These are phyloP conservation scores for Chloebia gouldiae DNA, from an alignment of 2,113 vertebrate genomes.

Conservation along the genomic window DNA sequence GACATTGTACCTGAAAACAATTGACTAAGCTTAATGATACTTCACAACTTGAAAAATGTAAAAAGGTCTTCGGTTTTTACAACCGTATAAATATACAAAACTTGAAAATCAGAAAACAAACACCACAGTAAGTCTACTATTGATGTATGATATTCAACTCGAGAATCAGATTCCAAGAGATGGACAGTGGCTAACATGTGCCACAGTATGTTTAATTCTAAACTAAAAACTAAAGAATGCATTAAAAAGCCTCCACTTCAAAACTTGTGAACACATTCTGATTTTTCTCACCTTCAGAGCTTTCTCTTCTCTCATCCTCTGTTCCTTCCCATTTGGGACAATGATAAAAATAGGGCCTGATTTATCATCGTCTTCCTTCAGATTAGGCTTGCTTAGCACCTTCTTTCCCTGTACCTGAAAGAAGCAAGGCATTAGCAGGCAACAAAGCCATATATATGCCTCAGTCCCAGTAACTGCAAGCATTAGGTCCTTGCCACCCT, in stretches of 20 bases:
- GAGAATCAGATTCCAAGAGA: background rate
- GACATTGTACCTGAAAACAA: background rate
- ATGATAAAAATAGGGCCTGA: conserved; percentile 91
- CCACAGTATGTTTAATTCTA: background rate
- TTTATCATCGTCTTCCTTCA: conserved; percentile 93
- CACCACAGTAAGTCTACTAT: background rate
- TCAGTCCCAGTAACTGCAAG: background rate
- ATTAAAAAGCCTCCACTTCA: background rate
- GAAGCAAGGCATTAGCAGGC: background rate
- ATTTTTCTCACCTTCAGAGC: conserved; percentile 84
- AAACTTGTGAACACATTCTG: background rate
- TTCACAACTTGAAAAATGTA: background rate
- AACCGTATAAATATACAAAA: background rate
- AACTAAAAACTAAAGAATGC: background rate
- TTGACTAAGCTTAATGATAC: background rate
- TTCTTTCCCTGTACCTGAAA: conserved; percentile 88
- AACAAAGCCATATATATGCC: background rate
- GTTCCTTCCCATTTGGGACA: conserved; percentile 92
- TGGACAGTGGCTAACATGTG: background rate
- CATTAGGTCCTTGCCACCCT: background rate
- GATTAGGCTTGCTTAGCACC: conserved; percentile 78
- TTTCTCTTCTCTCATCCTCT: conserved; percentile 95
- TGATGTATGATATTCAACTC: background rate
- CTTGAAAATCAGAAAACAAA: background rate
- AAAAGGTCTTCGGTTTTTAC: background rate